Conservation (phyloP, 2,888 invertebrate species). For the Drosophila birchii region DNA sequence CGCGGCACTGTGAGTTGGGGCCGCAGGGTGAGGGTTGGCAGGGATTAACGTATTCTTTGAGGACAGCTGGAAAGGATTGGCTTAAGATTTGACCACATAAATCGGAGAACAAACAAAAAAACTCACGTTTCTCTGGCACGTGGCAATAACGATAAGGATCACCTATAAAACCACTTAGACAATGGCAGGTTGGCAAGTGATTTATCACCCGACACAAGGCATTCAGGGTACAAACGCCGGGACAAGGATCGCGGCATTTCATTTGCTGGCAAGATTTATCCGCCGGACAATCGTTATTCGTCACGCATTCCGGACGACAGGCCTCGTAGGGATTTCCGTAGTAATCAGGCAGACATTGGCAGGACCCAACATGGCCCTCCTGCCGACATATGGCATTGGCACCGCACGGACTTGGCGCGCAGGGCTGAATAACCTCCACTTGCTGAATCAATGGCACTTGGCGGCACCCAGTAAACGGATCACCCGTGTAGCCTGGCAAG, state of each 20-base stretch:
- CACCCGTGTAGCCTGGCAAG: conserved; percentile 88
- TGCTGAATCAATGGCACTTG: conserved; percentile 69
- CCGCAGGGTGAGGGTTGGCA: conserved; percentile 89
- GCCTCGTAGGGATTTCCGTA: conserved; percentile 89
- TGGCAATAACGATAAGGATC: conserved; percentile 90
- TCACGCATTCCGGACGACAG: conserved; percentile 92
- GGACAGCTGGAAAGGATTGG: conserved; percentile 60
- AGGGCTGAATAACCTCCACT: conserved; percentile 85
- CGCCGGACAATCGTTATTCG: conserved; percentile 91
- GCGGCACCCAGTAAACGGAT: conserved; percentile 87
- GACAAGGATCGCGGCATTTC: conserved; percentile 92
- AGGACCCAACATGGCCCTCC: conserved; percentile 88
- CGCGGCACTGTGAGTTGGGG: conserved; percentile 88
- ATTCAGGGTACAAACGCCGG: conserved; percentile 90
- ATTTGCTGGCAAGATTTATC: conserved; percentile 90
- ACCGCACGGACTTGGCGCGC: conserved; percentile 88
- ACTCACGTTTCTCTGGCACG: conserved; percentile 86
- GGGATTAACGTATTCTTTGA: conserved; percentile 85
- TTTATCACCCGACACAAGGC: conserved; percentile 90
- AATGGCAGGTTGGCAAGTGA: conserved; percentile 89
- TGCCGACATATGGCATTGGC: conserved; percentile 89
- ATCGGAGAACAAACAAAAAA: conserved; percentile 50
- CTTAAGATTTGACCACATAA: neutral
- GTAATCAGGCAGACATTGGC: conserved; percentile 89
- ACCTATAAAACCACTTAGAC: conserved; percentile 89